A percentile compares a stretch with the other conserved stretches of the same genome.
Evolutionary conservation across 2,888 invertebrate genomes (phyloP).

Genomic region (Xylota sylvarum): DNA sequence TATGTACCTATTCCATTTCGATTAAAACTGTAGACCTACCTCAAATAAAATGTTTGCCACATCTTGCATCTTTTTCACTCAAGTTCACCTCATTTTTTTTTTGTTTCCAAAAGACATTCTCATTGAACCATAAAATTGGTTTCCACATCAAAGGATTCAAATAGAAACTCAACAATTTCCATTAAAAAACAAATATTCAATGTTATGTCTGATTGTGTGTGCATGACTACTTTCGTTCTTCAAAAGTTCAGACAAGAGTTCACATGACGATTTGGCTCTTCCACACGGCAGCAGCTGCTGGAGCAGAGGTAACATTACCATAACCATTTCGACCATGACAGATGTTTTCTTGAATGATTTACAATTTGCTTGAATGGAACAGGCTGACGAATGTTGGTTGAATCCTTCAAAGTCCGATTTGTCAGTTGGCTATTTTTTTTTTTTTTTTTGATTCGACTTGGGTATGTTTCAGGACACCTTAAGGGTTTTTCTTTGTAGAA

Average conservation of each 20-base stretch:
- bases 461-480: neutral
- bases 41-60: neutral
- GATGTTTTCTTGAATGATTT: conserved; percentile 39
- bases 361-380: neutral
- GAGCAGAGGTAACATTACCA: conserved; percentile 8
- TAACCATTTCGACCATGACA: neutral
- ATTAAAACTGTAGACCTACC: too few relatives aligned
- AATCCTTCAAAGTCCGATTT: neutral
- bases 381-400: neutral
- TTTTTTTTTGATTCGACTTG: neutral
- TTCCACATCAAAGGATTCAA: conserved; percentile 32
- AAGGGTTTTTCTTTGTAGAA: neutral
- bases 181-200: neutral
- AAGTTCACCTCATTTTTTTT: conserved; percentile 5
- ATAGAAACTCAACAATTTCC: conserved; percentile 5
- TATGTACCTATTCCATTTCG: too few relatives aligned
- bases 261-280: neutral
- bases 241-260: neutral
- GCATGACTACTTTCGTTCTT: conserved; percentile 1
- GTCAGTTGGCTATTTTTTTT: too few relatives aligned
- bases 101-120: neutral
- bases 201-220: conserved; percentile 1
- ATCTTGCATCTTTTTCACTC: neutral
- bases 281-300: neutral
- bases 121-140: conserved; percentile 40